A percentile compares a stretch with the other conserved stretches of the same genome.
phyloP scores from a whole-genome alignment of 2,888 invertebrate genomes.

The Melinopterus prodromus region DNA sequence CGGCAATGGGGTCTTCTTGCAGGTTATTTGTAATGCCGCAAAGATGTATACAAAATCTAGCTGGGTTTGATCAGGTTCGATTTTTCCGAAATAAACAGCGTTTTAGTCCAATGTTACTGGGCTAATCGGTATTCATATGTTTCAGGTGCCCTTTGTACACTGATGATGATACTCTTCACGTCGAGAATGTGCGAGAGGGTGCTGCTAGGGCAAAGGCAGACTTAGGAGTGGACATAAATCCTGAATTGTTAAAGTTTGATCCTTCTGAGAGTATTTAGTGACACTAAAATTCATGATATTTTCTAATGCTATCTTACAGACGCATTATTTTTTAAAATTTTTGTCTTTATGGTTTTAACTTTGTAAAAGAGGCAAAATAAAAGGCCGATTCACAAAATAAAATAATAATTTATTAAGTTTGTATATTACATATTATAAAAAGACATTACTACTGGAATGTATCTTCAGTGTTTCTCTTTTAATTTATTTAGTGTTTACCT shows the following conservation, averaged over 20 bases:
- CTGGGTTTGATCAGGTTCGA: no score
- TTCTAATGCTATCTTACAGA: neutral
- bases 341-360: neutral
- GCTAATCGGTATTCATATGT: slow-evolving; percentile 20
- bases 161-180: slow-evolving; percentile 51
- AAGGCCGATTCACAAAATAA: neutral
- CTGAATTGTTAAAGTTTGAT: slow-evolving; percentile 52
- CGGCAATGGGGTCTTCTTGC: no score
- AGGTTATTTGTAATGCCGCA: no score
- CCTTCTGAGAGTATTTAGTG: slow-evolving; percentile 43
- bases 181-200: slow-evolving; percentile 48
- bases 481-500: slow-evolving; percentile 10
- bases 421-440: slow-evolving; percentile 11
- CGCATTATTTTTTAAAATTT: no score
- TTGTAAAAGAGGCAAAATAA: neutral
- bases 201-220: slow-evolving; percentile 52
- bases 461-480: slow-evolving; percentile 6
- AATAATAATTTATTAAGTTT: neutral
- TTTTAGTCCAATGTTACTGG: no score
- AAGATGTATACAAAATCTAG: no score
- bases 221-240: slow-evolving; percentile 49
- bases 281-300: neutral
- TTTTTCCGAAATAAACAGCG: no score
- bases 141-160: slow-evolving; percentile 53
- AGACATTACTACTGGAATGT: neutral